Base-by-base conservation (phyloP, 2,888 invertebrate genomes). In the Dascillus cervinus region DNA sequence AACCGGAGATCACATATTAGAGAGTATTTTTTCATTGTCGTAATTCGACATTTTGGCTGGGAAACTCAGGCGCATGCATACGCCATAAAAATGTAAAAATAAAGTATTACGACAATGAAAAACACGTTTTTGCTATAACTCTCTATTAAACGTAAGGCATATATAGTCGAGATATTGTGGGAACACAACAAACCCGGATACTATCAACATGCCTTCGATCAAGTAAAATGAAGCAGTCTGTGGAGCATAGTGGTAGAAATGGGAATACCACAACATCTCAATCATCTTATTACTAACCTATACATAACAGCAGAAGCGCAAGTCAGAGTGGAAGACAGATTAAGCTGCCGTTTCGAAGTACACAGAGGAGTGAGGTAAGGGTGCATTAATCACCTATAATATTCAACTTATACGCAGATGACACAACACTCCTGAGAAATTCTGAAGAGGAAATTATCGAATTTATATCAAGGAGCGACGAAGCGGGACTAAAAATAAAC, bases 281-380 rank as follows among this genome's bases (percentile, higher is more conserved):
- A 13, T 10, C 2, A 9, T 13, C 10, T 25, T 13, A 25, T 13
- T 13, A 25, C 13, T 13, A 8, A 25, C 13, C 10, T 25, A 13
- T 25, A 25, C 14, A 14, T 13, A 25, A 25, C 8, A 10, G 25
- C 13, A 13, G 9, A 13, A 25, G 14, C 25, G 14, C 13, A 13
- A 10, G 14, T 25, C n/a, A 13, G 25, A 3, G 10, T 25, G 14
- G 14, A 25, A 9, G 13, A 13, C 12, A 13, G 10, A 26, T 11
- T 19, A 14, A 15, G 15, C 4, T 17, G 17, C 2, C 14, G 11
- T 10, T 26, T 26, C 3, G 4, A 13, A 13, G n/a, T 25, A 14
- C n/a, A 17, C 10, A 26, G 11, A n/a, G 26, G 26, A 15, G 11
- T 26, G 11, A 15, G 26, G 11, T 11, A 26, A 9, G 26, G 26